Evolutionary conservation across 2,113 vertebrate genomes (phyloP).

Genomic region (Neoarius graeffei): DNA sequence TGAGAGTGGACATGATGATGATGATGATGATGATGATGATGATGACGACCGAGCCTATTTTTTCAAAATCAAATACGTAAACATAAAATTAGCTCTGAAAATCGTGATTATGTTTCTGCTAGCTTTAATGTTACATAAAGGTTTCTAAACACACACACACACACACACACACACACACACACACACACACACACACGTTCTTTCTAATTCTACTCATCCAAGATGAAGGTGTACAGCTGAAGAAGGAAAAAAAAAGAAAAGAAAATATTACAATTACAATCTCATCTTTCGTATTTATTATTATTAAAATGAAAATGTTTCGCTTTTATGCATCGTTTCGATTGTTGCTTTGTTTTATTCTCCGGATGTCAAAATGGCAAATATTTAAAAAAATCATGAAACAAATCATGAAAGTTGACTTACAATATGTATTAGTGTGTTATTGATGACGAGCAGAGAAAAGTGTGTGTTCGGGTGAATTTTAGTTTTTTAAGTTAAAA

Average conservation of each 20-base stretch:
- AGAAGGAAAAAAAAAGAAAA: background rate
- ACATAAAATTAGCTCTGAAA: background rate
- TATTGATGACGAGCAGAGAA: background rate
- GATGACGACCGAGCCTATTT: too few relatives aligned
- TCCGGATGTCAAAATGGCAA: background rate
- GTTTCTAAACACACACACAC: background rate
- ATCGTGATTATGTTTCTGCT: background rate
- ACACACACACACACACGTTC: background rate
- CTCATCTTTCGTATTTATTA: background rate
- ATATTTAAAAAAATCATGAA: background rate
- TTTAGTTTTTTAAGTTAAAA: background rate
- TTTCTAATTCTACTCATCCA: background rate
- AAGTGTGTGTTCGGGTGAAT: background rate
- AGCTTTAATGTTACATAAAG: background rate
- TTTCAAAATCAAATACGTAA: background rate
- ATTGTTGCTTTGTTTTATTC: background rate
- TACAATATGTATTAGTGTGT: background rate
- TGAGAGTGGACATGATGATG: background rate
- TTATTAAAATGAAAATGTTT: background rate
- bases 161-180: background rate
- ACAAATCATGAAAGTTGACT: too few relatives aligned
- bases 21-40: too few relatives aligned
- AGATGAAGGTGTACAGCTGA: background rate
- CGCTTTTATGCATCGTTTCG: background rate
- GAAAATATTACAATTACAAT: background rate